A percentile compares a stretch with the other conserved stretches of the same genome.
Conservation (phyloP, 2,797 vertebrate species). For the Galagoides demidoff region DNA sequence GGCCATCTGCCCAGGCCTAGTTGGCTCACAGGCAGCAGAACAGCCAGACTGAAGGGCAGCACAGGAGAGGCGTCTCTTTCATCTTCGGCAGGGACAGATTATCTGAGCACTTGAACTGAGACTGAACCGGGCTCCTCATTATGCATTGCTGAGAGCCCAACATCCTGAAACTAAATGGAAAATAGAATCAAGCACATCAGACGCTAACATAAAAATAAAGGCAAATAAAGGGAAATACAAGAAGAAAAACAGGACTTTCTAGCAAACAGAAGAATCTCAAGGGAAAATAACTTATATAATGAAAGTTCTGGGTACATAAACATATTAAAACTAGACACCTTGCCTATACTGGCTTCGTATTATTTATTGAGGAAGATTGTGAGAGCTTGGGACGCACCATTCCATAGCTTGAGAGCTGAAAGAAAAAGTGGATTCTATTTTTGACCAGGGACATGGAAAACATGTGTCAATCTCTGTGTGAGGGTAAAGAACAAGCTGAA, state of each 20-base stretch:
- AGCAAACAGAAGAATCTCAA: conserved; percentile 34
- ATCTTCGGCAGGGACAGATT: not conserved
- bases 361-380: not conserved
- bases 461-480: not conserved
- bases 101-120: not conserved
- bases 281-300: conserved; percentile 1
- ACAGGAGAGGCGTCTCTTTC: not conserved
- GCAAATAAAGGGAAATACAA: conserved; percentile 16
- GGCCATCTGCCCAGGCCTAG: not conserved
- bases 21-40: not conserved
- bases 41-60: not conserved
- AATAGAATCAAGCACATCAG: not conserved
- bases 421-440: conserved; percentile 18
- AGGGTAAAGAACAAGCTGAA: conserved; percentile 10
- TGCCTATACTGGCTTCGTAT: not conserved
- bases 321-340: not conserved
- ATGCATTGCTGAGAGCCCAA: not conserved
- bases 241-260: not conserved
- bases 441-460: conserved; percentile 27
- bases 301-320: conserved; percentile 3
- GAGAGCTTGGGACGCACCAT: not conserved
- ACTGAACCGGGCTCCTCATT: not conserved
- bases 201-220: conserved; percentile 34
- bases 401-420: not conserved
- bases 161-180: conserved; percentile 46